phyloP scores from a whole-genome alignment of 1,140 invertebrate genomes.

The Microplitis mediator region DNA sequence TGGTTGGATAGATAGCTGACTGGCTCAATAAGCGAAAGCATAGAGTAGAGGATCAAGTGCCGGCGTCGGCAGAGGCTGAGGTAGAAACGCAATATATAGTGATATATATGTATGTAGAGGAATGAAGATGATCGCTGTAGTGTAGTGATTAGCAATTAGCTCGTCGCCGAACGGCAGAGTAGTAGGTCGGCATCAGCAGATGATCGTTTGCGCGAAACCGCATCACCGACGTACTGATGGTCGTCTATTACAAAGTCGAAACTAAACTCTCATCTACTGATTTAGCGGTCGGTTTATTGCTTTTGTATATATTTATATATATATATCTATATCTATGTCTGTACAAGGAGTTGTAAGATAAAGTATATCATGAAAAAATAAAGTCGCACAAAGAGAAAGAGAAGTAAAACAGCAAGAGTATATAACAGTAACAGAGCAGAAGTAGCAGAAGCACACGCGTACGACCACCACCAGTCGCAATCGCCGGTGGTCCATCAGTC shows the following conservation, averaged over 20 bases:
- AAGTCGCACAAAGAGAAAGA: conserved; percentile 24
- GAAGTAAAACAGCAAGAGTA: background rate
- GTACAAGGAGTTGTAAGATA: background rate
- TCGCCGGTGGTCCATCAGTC: conserved; percentile 25
- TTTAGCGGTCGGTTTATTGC: too few species aligned
- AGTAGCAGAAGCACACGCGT: background rate
- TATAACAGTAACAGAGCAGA: background rate
- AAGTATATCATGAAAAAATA: conserved; percentile 30
- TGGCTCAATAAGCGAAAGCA: background rate
- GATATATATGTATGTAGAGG: background rate
- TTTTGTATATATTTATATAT: too few species aligned
- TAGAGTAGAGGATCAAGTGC: background rate
- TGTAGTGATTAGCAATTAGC: conserved; percentile 49
- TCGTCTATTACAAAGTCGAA: too few species aligned
- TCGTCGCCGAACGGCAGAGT: background rate
- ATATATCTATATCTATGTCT: too few species aligned
- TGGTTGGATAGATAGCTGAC: background rate
- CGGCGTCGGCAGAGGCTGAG: background rate
- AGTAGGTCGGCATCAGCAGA: conserved; percentile 18
- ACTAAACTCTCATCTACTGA: too few species aligned
- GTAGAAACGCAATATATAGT: background rate
- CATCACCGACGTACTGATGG: conserved; percentile 14
- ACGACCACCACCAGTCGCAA: conserved; percentile 30
- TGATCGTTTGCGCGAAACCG: conserved; percentile 40
- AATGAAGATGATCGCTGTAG: conserved; percentile 7